Base-by-base conservation (phyloP, 2,888 invertebrate genomes). In the Idaea dimidiata region DNA sequence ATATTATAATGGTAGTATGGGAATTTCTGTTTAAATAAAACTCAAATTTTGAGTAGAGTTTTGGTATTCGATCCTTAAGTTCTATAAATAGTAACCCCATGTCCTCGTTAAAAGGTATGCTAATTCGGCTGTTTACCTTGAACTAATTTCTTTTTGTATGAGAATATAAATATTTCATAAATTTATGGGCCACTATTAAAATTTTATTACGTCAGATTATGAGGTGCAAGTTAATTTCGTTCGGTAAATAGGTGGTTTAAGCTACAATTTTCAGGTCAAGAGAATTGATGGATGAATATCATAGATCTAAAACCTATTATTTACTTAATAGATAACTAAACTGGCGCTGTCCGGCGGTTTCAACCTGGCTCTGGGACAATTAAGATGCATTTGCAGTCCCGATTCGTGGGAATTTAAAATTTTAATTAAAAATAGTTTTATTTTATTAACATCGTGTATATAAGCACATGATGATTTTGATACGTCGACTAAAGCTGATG, bases 111-210 rank as follows among this genome's bases (percentile, higher is more conserved):
- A 43, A 43, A 65, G 66, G 66, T 62, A 63, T 59, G 60, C 67
- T 69, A 67, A 69, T 67, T 71, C 65, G 62, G 65, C 59, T 54
- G 17, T 63, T 71, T 62, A 65, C 71, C 71, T 71, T 71, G 69
- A 66, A 62, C 71, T 65, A 64, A 65, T 69, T 71, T 66, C 57
- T 17, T 56, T 56, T 56, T 56, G 14, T 16, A 54, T 17, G 54
- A 54, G 16, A 14, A 54, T 66, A 61, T 68, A 61, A 67, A 66
- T 64, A 62, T 67, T 65, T 57, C 61, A 63, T 33, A 24, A 54
- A 61, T 66, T 64, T 67, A 64, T 62, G 58, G 58, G 58, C 33
- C 5, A 56, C 61, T 55, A 62, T 65, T 60, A 63, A 64, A 62
- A 63, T 59, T 54, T 43, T 60, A 43, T 43, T 8, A 56, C 14